Conservation (phyloP, 2,797 vertebrate genomes). For the Peromyscus aztecus region DNA sequence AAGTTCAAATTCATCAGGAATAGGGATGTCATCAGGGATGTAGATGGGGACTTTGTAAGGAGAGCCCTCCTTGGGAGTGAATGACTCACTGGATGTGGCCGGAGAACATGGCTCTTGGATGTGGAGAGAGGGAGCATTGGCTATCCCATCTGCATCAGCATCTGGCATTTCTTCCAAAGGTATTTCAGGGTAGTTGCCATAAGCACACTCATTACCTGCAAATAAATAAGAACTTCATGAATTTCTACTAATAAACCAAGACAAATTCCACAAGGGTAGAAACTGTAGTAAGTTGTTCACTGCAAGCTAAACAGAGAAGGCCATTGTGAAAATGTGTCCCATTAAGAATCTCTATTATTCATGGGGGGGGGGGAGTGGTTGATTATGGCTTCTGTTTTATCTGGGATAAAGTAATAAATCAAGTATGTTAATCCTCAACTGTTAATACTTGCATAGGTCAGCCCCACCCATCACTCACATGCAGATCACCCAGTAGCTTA, state of each 20-base stretch:
- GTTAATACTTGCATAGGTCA: neutral
- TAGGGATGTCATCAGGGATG: conserved; percentile 91
- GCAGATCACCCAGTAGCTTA: conserved; percentile 27
- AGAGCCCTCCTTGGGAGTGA: conserved; percentile 91
- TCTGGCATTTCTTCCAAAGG: conserved; percentile 90
- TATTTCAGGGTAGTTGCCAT: conserved; percentile 91
- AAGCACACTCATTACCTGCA: conserved; percentile 93
- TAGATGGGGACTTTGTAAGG: conserved; percentile 92
- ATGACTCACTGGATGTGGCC: conserved; percentile 91
- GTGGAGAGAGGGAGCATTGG: conserved; percentile 79
- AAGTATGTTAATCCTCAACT: conserved; percentile 47
- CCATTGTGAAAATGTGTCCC: conserved; percentile 8
- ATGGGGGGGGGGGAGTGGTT: neutral
- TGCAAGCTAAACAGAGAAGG: conserved; percentile 13
- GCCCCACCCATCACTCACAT: conserved; percentile 24
- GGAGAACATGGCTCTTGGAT: conserved; percentile 92
- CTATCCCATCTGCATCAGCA: conserved; percentile 89
- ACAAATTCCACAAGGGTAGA: neutral
- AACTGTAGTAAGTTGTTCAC: neutral
- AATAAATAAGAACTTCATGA: conserved; percentile 83
- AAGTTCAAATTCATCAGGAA: conserved; percentile 96
- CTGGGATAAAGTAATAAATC: conserved; percentile 52
- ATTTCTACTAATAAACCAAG: neutral
- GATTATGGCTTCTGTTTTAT: conserved; percentile 24
- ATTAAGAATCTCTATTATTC: conserved; percentile 50